Conservation (phyloP, 2,888 invertebrate species). For the Tinea pellionella region DNA sequence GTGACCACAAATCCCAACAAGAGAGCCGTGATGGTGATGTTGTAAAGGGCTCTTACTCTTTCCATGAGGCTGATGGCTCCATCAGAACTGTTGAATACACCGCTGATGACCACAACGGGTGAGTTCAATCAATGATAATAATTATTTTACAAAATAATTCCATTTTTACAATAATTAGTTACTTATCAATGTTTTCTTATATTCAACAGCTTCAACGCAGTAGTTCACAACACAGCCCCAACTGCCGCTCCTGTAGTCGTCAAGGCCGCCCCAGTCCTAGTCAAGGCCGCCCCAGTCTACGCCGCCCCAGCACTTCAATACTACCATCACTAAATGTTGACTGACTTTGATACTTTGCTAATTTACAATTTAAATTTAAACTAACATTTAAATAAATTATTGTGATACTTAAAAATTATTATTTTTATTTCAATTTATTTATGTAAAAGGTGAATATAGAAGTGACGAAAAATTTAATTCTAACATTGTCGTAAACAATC, state of each 20-base stretch:
- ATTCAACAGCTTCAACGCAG: slow-evolving; percentile 36
- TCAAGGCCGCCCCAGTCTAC: slow-evolving; percentile 30
- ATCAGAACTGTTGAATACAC: slow-evolving; percentile 60
- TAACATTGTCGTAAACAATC: too few species aligned
- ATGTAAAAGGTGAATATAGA: too few species aligned
- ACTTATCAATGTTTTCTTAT: background rate
- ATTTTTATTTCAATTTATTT: background rate
- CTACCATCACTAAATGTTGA: slow-evolving; percentile 23
- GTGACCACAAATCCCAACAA: slow-evolving; percentile 62
- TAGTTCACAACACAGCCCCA: slow-evolving; percentile 46
- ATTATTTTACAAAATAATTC: background rate
- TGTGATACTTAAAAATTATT: background rate
- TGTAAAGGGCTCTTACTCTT: slow-evolving; percentile 59
- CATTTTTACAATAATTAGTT: background rate
- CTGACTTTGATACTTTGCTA: background rate
- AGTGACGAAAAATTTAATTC: too few species aligned
- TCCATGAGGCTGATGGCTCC: slow-evolving; percentile 62
- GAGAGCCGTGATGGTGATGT: slow-evolving; percentile 60
- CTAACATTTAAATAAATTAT: background rate
- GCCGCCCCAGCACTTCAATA: slow-evolving; percentile 26
- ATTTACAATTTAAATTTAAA: too few species aligned
- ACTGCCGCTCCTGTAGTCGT: slow-evolving; percentile 35
- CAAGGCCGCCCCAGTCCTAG: slow-evolving; percentile 31
- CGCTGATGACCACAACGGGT: slow-evolving; percentile 58
- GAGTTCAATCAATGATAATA: slow-evolving; percentile 18